Conservation (phyloP, 2,888 invertebrate genomes). For the Chrysina gloriosa region DNA sequence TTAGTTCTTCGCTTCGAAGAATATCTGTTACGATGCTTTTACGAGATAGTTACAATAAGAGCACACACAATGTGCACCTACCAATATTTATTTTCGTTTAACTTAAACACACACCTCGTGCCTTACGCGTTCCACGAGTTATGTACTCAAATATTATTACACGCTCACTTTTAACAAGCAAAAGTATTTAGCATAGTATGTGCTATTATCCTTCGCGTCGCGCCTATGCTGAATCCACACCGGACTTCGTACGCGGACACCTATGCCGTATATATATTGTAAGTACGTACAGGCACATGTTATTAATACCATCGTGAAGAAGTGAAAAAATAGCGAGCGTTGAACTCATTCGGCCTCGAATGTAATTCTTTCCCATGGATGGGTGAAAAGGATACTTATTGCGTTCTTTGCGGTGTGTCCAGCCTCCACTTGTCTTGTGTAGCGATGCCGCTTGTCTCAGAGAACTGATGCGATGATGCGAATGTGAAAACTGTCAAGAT, state of each 20-base stretch:
- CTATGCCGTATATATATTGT: slow-evolving; percentile 1
- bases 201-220: slow-evolving; percentile 26
- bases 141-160: slow-evolving; percentile 26
- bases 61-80: no score
- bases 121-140: not conserved
- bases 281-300: slow-evolving; percentile 27
- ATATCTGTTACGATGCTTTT: no score
- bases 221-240: not conserved
- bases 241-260: not conserved
- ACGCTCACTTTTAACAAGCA: slow-evolving; percentile 31
- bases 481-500: no score
- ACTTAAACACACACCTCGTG: not conserved
- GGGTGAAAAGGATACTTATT: slow-evolving; percentile 29
- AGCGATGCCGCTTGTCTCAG: no score
- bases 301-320: slow-evolving; percentile 36
- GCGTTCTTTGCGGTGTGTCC: slow-evolving; percentile 11
- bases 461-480: no score
- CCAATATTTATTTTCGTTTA: slow-evolving; percentile 14
- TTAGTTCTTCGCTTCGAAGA: no score
- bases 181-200: slow-evolving; percentile 29
- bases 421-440: slow-evolving; percentile 20
- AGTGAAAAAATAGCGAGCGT: slow-evolving; percentile 36
- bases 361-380: slow-evolving; percentile 36
- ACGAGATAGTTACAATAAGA: no score
- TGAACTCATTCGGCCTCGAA: slow-evolving; percentile 37